Evolutionary conservation across 2,888 invertebrate species (phyloP).

Genomic region (Calameuta filiformis): DNA sequence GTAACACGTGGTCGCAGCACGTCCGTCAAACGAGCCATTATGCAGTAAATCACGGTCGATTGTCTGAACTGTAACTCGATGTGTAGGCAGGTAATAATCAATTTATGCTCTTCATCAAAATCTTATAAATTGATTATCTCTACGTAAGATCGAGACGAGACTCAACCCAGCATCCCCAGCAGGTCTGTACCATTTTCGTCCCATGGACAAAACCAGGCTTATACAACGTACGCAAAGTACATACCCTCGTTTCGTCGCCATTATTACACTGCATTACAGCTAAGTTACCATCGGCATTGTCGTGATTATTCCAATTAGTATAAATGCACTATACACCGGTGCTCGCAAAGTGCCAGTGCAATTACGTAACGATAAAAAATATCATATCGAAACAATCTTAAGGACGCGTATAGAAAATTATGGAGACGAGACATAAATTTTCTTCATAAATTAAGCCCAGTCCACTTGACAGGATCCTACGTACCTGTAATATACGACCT

Average conservation of each 20-base stretch:
- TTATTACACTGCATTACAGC: not conserved
- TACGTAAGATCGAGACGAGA: conserved; percentile 16
- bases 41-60: conserved; percentile 49
- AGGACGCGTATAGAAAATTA: not conserved
- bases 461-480: not conserved
- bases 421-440: not conserved
- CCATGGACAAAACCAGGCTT: conserved; percentile 11
- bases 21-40: conserved; percentile 48
- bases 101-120: conserved; percentile 45
- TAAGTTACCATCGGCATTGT: not conserved
- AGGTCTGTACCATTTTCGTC: conserved; percentile 14
- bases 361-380: not conserved
- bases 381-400: not conserved
- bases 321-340: not conserved
- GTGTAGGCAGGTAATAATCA: conserved; percentile 47
- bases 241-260: not conserved
- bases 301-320: not conserved
- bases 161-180: conserved; percentile 15
- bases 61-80: conserved; percentile 44
- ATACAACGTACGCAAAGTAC: not conserved
- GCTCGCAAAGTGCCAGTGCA: not conserved
- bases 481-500: not conserved
- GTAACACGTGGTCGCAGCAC: conserved; percentile 16
- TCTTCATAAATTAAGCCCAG: not conserved
- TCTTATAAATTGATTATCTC: conserved; percentile 50